Percentiles rank a stretch among this genome's conserved stretches.
These are phyloP conservation scores for Leucoma salicis DNA, from an alignment of 2,888 invertebrate genomes.

Conservation along the genomic window DNA sequence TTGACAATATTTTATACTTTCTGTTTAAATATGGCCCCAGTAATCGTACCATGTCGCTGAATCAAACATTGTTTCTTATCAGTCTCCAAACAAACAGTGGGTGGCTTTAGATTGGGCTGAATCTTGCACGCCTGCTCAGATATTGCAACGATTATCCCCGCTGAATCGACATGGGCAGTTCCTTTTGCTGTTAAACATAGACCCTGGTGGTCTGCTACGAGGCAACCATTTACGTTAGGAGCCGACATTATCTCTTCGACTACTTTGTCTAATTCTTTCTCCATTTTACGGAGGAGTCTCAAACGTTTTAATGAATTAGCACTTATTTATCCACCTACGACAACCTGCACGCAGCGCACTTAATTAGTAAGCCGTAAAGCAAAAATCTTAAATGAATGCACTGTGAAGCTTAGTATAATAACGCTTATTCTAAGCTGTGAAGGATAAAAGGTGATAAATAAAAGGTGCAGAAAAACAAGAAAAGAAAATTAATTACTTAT, in stretches of 20 bases:
- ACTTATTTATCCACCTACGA: too few relatives aligned
- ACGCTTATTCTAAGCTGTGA: too few relatives aligned
- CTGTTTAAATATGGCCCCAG: conserved; percentile 87
- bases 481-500: too few relatives aligned
- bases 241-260: conserved; percentile 84
- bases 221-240: conserved; percentile 86
- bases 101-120: conserved; percentile 85
- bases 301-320: too few relatives aligned
- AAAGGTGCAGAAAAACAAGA: too few relatives aligned
- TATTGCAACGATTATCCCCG: conserved; percentile 89
- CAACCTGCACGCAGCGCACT: too few relatives aligned
- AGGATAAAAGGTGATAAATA: too few relatives aligned
- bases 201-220: conserved; percentile 90
- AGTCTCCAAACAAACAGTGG: conserved; percentile 87
- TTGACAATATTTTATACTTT: conserved; percentile 50
- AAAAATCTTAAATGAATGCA: too few relatives aligned
- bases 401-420: too few relatives aligned
- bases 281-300: too few relatives aligned
- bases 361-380: too few relatives aligned
- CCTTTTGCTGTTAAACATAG: conserved; percentile 89
- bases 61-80: conserved; percentile 88
- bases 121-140: conserved; percentile 89
- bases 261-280: conserved; percentile 83
- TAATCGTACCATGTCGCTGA: conserved; percentile 87
- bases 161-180: conserved; percentile 86